Conservation (phyloP, 1,140 invertebrate species). For the Ostrea edulis region DNA sequence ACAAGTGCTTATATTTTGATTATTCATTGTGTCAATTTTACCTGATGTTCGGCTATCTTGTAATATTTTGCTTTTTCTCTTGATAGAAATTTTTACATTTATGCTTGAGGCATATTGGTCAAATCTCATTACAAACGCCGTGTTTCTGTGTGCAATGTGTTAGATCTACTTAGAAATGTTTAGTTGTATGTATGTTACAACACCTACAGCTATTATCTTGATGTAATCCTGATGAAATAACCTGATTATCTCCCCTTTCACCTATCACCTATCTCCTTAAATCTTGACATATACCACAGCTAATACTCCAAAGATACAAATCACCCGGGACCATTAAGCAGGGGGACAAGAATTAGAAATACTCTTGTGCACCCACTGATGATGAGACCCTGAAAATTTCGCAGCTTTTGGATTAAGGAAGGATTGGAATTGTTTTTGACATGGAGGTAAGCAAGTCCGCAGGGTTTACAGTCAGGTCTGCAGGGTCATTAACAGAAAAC, state of each 20-base stretch:
- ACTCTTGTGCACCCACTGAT: too few relatives aligned
- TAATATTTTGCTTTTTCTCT: neutral
- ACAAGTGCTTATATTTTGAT: neutral
- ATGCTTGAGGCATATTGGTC: neutral
- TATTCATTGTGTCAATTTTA: conserved; percentile 16
- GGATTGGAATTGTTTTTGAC: too few relatives aligned
- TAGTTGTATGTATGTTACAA: neutral
- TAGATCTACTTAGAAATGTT: neutral
- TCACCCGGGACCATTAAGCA: conserved; percentile 1
- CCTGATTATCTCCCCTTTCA: conserved; percentile 12
- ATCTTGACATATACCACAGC: neutral
- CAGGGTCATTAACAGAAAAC: too few relatives aligned
- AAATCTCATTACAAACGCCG: neutral
- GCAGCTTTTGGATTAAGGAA: too few relatives aligned
- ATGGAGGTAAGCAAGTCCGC: too few relatives aligned
- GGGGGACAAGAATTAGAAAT: neutral
- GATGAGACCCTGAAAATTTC: too few relatives aligned
- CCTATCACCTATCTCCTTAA: neutral
- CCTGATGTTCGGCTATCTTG: neutral
- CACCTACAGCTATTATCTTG: neutral
- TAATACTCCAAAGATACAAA: neutral
- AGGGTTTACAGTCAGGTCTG: too few relatives aligned
- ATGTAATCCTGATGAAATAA: conserved; percentile 2
- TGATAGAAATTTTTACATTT: neutral
- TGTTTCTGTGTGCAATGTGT: neutral